These are phyloP conservation scores for Aphrocallistes beatrix DNA, from an alignment of 37 sponge, comb jelly and placozoan species.

Conservation along the genomic window DNA sequence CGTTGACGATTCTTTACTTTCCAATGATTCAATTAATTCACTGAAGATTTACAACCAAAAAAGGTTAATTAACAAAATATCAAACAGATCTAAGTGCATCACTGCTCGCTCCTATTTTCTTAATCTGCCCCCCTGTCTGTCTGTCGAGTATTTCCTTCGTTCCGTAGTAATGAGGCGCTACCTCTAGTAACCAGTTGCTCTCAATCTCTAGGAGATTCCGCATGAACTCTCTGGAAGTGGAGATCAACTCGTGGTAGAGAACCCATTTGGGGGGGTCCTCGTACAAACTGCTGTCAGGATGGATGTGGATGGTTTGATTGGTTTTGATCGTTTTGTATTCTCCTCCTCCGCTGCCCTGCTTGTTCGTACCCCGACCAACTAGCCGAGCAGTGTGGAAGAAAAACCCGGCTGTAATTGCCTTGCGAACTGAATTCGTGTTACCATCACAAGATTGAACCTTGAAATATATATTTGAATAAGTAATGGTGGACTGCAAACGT, in stretches of 20 bases:
- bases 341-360: slow-evolving; percentile 51
- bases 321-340: slow-evolving; percentile 82
- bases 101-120: not conserved
- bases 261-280: slow-evolving; percentile 91
- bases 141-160: slow-evolving; percentile 69
- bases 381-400: slow-evolving; percentile 88
- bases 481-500: too few species aligned
- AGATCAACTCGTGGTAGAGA: slow-evolving; percentile 88
- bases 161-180: slow-evolving; percentile 98
- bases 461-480: too few species aligned
- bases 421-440: not conserved
- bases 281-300: slow-evolving; percentile 91
- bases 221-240: slow-evolving; percentile 94
- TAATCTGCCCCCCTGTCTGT: not conserved
- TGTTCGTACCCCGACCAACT: slow-evolving; percentile 23
- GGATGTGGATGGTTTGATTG: slow-evolving; percentile 80
- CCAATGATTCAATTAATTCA: too few species aligned
- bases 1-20: too few species aligned
- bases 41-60: too few species aligned
- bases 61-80: too few species aligned
- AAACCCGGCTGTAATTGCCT: slow-evolving; percentile 94
- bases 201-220: slow-evolving; percentile 92
- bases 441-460: not conserved
- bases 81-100: not conserved
- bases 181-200: slow-evolving; percentile 86